Evolutionary conservation across 1,140 invertebrate species (phyloP), one percentile per base, ranked within the genome.

Genomic region (Batillaria attramentaria): DNA sequence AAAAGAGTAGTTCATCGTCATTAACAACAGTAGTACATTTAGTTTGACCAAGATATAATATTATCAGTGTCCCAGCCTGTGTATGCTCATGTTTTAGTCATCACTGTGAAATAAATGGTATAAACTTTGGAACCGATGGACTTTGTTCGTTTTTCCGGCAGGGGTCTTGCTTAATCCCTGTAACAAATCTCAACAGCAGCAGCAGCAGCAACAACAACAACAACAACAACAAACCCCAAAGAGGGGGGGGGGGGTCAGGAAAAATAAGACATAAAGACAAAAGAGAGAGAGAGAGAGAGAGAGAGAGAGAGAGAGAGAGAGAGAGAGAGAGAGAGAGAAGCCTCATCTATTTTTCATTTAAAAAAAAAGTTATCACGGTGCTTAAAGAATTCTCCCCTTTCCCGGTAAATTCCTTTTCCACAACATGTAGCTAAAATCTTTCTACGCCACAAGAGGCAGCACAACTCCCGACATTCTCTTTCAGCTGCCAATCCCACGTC

Each of bases 231-330:
- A 13, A 50, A 50, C 13, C 24, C 10, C 46, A 50, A 24, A 50
- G 13, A 24, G 13, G 13, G 13, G 46, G 24, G 46, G 24, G 13
- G 13, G 46, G 13, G 24, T 13, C 46, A 50, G 46, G 46, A 50
- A 70, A 18, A 42, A 18, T 28, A 39, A 70, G 35, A 39, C 24
- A 41, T 31, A 70, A 35, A 65, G 62, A 65, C n/a, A 35, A 70
- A 39, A 43, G 41, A 70, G 41, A 41, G 41, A 39, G 41, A 70
- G 35, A 39, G 35, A 41, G 35, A 70, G 35, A 39, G 68, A 70
- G 68, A 70, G 37, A 42, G 68, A 42, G 41, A 70, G 37, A 70
- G 68, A 43, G 41, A 70, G 41, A 42, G 41, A 35, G 37, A 68
- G 31, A 35, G 31, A 37, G 31, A 68, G 57, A 68, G 18, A 37